Base-by-base conservation (phyloP, 2,888 invertebrate genomes). In the Caenorhabditis sp. region DNA sequence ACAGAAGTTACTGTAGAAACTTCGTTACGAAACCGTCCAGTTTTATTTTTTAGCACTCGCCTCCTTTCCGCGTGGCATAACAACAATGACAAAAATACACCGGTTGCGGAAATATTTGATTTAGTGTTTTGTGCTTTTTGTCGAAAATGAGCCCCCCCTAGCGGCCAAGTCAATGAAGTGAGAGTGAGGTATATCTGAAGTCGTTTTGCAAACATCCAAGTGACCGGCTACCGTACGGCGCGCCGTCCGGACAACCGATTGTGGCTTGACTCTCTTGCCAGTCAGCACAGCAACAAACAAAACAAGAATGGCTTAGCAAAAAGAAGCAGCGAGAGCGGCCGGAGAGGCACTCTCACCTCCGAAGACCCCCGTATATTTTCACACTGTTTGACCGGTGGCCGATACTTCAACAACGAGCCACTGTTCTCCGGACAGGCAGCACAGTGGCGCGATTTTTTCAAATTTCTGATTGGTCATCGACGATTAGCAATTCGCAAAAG, bases 311-410 rank as follows among this genome's bases (percentile, higher is more conserved):
- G 74, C 74, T 65, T 11, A 44, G 24, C 28, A 62, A 13, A 6
- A 40, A 62, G 13, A 6, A 40, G 50, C 20, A 26, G 22, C 56
- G 20, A n/a, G n/a, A n/a, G n/a, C n/a, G 32, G 67, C 35, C 24
- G 47, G 37, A 40, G 65, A 67, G n/a, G 71, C 68, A 44, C 50
- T 64, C 69, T 35, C 58, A 18, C 64, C 64, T 60, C 35, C 20
- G 51, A 28, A 47, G 47, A 47, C 47, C 65, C 61, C 53, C 50
- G 53, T 50, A 60, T 74, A 74, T 74, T 74, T 80, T 74, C 80
- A 80, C 80, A 80, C 80, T 80, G 74, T 80, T 80, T 80, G 80
- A 80, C 79, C 71, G 79, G 79, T 67, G 79, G 70, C 68, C 80
- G 68, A 80, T 80, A 80, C 80, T 80, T 80, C 68, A 80, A 78